A percentile compares a stretch with the other conserved stretches of the same genome.
Evolutionary conservation across 2,888 invertebrate genomes (phyloP).

Genomic region (Drosophila nigritarsus): DNA sequence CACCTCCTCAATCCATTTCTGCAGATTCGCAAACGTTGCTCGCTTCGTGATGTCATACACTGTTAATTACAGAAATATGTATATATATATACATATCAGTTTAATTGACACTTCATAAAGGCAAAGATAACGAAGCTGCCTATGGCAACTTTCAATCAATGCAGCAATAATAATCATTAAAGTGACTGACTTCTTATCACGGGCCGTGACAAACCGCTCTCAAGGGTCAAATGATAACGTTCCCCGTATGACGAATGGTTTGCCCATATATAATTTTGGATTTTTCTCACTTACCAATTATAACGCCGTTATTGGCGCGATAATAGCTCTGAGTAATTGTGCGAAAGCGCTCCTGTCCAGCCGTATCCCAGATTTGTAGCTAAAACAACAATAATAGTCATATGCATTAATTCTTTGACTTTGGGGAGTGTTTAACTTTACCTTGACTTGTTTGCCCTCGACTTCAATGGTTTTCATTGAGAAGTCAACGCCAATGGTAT

Average conservation of each 20-base stretch:
- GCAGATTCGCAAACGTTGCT: slow-evolving; percentile 95
- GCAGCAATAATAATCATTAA: slow-evolving; percentile 38
- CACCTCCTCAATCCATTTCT: slow-evolving; percentile 98
- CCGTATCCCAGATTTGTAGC: slow-evolving; percentile 97
- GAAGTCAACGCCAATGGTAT: slow-evolving; percentile 99
- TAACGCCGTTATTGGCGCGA: slow-evolving; percentile 98
- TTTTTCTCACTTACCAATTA: slow-evolving; percentile 89
- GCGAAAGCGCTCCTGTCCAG: slow-evolving; percentile 97
- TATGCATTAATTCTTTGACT: not conserved
- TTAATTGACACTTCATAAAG: slow-evolving; percentile 4
- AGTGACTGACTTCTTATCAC: slow-evolving; percentile 44
- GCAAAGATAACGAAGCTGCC: too few relatives aligned
- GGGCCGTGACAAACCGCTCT: slow-evolving; percentile 22
- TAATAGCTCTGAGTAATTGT: slow-evolving; percentile 99
- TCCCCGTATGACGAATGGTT: slow-evolving; percentile 42
- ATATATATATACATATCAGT: not conserved
- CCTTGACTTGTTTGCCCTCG: slow-evolving; percentile 98
- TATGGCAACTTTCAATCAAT: too few relatives aligned
- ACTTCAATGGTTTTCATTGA: slow-evolving; percentile 98
- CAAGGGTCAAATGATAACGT: slow-evolving; percentile 43
- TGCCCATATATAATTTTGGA: slow-evolving; percentile 1
- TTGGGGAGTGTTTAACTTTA: slow-evolving; percentile 86
- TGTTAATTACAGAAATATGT: slow-evolving; percentile 71
- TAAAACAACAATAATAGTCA: slow-evolving; percentile 38
- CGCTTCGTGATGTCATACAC: slow-evolving; percentile 98